These are phyloP conservation scores for Zaprionus kolodkinae DNA, from an alignment of 1,140 invertebrate species.

Conservation along the genomic window DNA sequence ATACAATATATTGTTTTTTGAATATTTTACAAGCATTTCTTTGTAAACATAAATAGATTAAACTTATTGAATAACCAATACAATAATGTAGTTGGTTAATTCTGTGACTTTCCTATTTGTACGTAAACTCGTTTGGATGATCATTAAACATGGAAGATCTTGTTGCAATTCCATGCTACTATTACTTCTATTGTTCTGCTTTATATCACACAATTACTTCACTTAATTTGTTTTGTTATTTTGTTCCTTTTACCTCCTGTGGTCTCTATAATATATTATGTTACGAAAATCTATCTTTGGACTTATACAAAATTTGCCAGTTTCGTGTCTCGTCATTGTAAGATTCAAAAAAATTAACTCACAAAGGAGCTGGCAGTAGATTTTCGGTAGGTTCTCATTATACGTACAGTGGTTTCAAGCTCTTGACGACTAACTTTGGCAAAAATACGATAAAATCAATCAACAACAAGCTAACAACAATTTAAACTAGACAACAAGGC, in stretches of 20 bases:
- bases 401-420: constrained; percentile 28
- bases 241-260: constrained; percentile 13
- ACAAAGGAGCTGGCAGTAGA: constrained; percentile 20
- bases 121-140: constrained; percentile 60
- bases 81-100: constrained; percentile 34
- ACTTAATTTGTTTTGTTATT: constrained; percentile 12
- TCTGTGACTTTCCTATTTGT: constrained; percentile 69
- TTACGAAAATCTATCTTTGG: constrained; percentile 25
- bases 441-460: constrained; percentile 29
- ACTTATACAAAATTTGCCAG: constrained; percentile 16
- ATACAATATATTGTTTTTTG: constrained; percentile 39
- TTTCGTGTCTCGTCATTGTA: constrained; percentile 15
- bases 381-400: constrained; percentile 13
- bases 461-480: constrained; percentile 48
- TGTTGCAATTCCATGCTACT: constrained; percentile 28
- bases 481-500: constrained; percentile 33
- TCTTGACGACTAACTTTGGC: constrained; percentile 34
- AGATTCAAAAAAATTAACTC: constrained; percentile 12
- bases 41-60: constrained; percentile 71
- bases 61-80: constrained; percentile 43
- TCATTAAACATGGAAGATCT: constrained; percentile 60
- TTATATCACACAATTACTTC: constrained; percentile 38
- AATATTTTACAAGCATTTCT: constrained; percentile 57
- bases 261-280: background rate
- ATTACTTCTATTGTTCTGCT: constrained; percentile 53